phyloP scores from a whole-genome alignment of 1,140 invertebrate species.

The Polyergus mexicanus region DNA sequence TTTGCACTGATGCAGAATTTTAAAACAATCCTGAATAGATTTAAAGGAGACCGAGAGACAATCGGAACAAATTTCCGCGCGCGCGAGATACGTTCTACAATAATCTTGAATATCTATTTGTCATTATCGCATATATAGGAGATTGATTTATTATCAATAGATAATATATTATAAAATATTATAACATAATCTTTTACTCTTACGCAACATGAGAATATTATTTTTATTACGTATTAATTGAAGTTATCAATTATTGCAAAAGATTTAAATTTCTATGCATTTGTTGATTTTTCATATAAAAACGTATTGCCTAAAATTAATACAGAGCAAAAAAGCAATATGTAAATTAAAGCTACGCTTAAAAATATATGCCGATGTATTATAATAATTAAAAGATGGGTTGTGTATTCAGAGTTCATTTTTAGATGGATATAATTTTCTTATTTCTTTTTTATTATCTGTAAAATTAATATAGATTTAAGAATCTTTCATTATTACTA shows the following conservation, averaged over 20 bases:
- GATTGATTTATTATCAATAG: background rate
- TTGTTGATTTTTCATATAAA: background rate
- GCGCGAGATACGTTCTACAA: background rate
- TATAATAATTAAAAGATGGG: background rate
- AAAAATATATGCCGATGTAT: background rate
- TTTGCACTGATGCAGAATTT: slow-evolving; percentile 42
- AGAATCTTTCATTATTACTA: background rate
- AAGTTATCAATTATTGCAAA: slow-evolving; percentile 7
- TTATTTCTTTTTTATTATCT: background rate
- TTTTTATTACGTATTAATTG: background rate
- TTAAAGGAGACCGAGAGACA: slow-evolving; percentile 27
- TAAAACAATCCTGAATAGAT: slow-evolving; percentile 51
- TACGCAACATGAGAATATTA: background rate
- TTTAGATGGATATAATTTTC: background rate
- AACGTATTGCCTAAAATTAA: background rate
- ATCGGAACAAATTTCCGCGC: background rate
- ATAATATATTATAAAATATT: background rate
- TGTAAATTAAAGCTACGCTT: background rate
- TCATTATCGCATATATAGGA: background rate
- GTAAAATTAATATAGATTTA: too few species aligned
- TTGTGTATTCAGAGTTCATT: background rate
- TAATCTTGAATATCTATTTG: background rate
- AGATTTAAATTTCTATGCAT: background rate
- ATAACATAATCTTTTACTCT: background rate
- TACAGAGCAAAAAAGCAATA: background rate